Evolutionary conservation across 2,797 vertebrate species (phyloP).

Genomic region (Hipposideros larvatus): DNA sequence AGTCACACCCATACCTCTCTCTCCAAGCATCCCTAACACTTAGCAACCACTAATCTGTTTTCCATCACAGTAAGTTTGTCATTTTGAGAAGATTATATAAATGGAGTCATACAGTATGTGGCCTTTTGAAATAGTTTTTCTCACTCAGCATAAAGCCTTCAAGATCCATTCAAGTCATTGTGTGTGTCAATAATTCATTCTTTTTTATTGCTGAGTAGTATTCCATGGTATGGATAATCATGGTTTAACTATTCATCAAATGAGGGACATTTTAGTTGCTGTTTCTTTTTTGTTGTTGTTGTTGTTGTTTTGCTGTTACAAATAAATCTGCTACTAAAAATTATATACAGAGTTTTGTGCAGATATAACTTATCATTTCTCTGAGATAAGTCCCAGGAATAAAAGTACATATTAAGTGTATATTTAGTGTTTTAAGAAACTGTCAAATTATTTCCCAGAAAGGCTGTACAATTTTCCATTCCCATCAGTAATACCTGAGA

Average conservation of each 20-base stretch:
- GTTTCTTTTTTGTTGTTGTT: background rate
- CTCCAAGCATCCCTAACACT: background rate
- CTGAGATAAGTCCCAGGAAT: background rate
- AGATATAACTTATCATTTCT: background rate
- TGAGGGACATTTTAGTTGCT: background rate
- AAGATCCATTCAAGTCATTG: background rate
- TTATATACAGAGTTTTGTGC: background rate
- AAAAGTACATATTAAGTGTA: background rate
- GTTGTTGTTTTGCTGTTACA: background rate
- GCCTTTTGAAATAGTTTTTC: background rate
- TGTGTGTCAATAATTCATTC: background rate
- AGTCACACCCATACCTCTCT: background rate
- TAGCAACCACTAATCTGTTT: background rate
- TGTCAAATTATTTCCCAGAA: background rate
- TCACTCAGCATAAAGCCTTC: background rate
- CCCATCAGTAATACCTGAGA: background rate
- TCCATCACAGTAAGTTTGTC: background rate
- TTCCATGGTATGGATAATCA: background rate
- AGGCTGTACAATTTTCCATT: background rate
- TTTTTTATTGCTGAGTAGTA: constrained; percentile 28
- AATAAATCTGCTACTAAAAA: background rate
- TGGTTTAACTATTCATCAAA: background rate
- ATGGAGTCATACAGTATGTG: background rate
- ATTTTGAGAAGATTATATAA: background rate
- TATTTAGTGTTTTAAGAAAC: background rate